Conservation (phyloP, 2,797 vertebrate genomes). For the Enteromius unitaeniatus region DNA sequence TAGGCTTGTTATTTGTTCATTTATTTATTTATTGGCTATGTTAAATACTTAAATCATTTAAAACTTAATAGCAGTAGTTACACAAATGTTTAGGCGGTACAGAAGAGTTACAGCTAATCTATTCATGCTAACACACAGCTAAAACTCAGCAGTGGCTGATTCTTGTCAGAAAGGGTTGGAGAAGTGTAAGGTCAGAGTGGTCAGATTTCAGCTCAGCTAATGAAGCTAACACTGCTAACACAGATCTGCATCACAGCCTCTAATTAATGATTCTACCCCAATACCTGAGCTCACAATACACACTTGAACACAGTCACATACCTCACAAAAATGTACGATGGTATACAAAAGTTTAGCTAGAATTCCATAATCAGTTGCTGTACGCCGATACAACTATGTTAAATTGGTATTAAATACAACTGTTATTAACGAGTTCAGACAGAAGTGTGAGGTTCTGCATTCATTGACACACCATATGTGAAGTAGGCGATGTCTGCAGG, state of each 20-base stretch:
- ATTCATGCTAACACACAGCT: neutral
- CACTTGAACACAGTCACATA: neutral
- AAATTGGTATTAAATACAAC: neutral
- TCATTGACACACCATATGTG: constrained; percentile 82
- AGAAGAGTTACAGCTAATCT: neutral
- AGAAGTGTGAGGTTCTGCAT: neutral
- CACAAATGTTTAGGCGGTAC: too few relatives aligned
- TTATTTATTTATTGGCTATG: neutral
- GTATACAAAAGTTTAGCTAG: too few relatives aligned
- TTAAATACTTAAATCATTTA: neutral
- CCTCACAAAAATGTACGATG: neutral
- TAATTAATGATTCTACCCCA: neutral
- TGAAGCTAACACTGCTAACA: neutral
- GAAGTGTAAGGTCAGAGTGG: neutral
- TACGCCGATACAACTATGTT: neutral
- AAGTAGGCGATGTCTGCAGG: constrained; percentile 95
- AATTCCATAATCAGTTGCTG: neutral
- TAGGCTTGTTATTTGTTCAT: too few relatives aligned
- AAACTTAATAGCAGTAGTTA: neutral
- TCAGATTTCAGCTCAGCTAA: constrained; percentile 1
- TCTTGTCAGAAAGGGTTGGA: neutral
- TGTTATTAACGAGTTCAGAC: neutral
- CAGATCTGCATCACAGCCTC: neutral
- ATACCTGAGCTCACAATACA: neutral
- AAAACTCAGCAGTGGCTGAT: neutral